Evolutionary conservation across 2,113 vertebrate genomes (phyloP), one percentile per base, ranked within the genome.

Genomic region (Gallinago paraguaiae): DNA sequence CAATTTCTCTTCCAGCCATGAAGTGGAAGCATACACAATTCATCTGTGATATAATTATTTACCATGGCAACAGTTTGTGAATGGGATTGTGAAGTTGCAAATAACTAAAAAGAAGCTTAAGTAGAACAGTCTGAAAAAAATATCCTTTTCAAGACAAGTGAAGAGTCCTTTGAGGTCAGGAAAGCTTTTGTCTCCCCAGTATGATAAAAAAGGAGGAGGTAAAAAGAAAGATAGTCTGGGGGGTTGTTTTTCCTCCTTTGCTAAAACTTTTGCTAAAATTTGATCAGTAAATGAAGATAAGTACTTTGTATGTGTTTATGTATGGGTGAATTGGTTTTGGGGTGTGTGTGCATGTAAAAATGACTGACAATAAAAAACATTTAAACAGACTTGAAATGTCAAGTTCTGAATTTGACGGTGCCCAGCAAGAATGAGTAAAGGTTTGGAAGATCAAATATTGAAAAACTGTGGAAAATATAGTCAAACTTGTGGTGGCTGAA

Each of bases 31-130:
- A 91, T 96, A 96, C 95, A 96, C 97, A 98, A 98, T 98, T 98
- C 97, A 97, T 98, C 97, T 98, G 96, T 97, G 97, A 97, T 98
- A 98, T 98, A 98, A 98, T 98, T 98, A 98, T 98, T 98, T 98
- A 97, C 98, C 98, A 98, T 98, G 98, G 97, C 96, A 98, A 98
- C 98, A 97, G 96, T 98, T 98, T 97, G 97, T 98, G 97, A 98
- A 98, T 97, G 96, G 97, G 95, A 96, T 96, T 97, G 97, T 96
- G 96, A 98, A 98, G 93, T 97, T 98, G 92, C 94, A 96, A 96
- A 97, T 97, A 98, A 97, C 96, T 94, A 97, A 97, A 97, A 98
- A 95, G 96, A 95, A 97, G 97, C 97, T 98, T 97, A 98, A 97
- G 92, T 97, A 96, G 93, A 98, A 95, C 88, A 96, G 93, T 64